Evolutionary conservation across 2,797 vertebrate genomes (phyloP).

Genomic region (Catharus ustulatus): DNA sequence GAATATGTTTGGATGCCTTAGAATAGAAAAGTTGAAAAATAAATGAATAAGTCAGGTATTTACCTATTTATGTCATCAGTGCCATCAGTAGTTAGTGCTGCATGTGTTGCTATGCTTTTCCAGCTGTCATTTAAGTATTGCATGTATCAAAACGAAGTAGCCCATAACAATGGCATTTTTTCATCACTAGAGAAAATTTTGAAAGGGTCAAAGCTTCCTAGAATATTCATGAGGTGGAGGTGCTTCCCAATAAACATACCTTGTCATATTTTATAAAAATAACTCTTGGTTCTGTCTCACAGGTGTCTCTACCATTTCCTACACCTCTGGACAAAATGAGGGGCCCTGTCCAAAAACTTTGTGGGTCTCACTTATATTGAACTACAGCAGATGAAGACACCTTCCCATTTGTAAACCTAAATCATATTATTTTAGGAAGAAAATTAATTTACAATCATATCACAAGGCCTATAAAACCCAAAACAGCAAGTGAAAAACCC

Average conservation of each 20-base stretch:
- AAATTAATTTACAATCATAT: not conserved
- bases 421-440: not conserved
- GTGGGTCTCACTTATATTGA: not conserved
- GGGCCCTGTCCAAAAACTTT: not conserved
- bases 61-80: not conserved
- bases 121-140: not conserved
- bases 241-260: not conserved
- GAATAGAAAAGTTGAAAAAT: not conserved
- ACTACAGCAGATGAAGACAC: not conserved
- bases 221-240: not conserved
- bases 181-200: not conserved
- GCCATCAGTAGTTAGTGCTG: not conserved
- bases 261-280: not conserved
- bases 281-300: not conserved
- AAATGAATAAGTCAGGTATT: not conserved
- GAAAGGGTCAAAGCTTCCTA: not conserved
- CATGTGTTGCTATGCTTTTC: not conserved
- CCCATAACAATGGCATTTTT: not conserved
- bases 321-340: not conserved
- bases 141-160: not conserved
- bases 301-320: not conserved
- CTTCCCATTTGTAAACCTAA: not conserved
- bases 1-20: not conserved
- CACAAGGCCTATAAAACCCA: not conserved
- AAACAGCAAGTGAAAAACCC: not conserved